A percentile compares a stretch with the other conserved stretches of the same genome.
phyloP scores from a whole-genome alignment of 2,888 invertebrate genomes.

The Laspeyria flexula region DNA sequence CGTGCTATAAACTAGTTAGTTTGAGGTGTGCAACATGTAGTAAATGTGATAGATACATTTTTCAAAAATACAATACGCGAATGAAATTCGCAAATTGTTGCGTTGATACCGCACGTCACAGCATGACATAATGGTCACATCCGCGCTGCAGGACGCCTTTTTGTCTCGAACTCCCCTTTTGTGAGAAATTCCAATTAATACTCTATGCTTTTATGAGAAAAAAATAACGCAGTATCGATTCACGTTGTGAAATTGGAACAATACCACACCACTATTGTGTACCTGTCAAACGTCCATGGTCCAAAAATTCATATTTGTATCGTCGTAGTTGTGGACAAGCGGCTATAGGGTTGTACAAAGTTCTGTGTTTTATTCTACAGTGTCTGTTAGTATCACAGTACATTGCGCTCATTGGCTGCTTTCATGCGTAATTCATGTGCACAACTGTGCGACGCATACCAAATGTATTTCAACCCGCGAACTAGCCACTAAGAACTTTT shows the following conservation, averaged over 20 bases:
- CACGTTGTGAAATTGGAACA: constrained; percentile 52
- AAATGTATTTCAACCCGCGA: constrained; percentile 76
- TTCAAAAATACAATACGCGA: constrained; percentile 31
- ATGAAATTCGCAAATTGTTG: constrained; percentile 46
- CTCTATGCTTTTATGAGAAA: constrained; percentile 56
- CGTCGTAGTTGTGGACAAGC: constrained; percentile 6
- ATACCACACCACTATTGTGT: constrained; percentile 50
- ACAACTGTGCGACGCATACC: constrained; percentile 68
- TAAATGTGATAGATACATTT: too few relatives aligned
- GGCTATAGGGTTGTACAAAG: constrained; percentile 26
- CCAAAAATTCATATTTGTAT: constrained; percentile 15
- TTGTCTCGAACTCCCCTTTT: constrained; percentile 63
- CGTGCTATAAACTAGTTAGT: too few relatives aligned
- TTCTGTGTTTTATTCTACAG: constrained; percentile 24
- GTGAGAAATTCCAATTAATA: constrained; percentile 73
- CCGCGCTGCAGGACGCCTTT: constrained; percentile 44
- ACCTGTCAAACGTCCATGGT: constrained; percentile 38
- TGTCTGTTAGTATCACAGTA: constrained; percentile 60
- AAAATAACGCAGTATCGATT: constrained; percentile 51
- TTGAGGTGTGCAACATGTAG: too few relatives aligned
- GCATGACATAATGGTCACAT: constrained; percentile 44
- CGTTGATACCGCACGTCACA: constrained; percentile 57
- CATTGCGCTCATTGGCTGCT: constrained; percentile 68
- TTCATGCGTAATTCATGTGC: constrained; percentile 81
- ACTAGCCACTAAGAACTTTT: constrained; percentile 50